Conservation (phyloP, 1,140 invertebrate species). For the Sminthurinus signatus region DNA sequence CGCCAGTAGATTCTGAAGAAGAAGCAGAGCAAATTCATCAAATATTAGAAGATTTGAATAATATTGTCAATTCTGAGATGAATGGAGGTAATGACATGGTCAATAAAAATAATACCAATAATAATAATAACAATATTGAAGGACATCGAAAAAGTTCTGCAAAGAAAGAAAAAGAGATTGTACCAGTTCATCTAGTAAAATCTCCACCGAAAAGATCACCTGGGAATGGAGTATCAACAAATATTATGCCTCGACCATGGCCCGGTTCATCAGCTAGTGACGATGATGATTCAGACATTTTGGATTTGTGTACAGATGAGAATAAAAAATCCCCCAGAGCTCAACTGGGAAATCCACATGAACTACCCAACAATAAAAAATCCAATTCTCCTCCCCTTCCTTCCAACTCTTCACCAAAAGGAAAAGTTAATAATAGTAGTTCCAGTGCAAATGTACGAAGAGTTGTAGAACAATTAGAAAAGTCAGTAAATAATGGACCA, state of each 20-base stretch:
- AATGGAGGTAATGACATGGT: constrained; percentile 2
- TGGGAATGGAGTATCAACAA: neutral
- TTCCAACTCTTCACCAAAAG: neutral
- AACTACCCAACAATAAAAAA: no score
- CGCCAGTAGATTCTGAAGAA: constrained; percentile 39
- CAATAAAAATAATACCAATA: no score
- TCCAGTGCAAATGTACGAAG: constrained; percentile 18
- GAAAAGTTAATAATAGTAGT: neutral
- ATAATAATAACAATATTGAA: no score
- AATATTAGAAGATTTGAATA: constrained; percentile 40
- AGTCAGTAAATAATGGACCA: constrained; percentile 17
- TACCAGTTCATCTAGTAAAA: constrained; percentile 35
- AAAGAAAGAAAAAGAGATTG: constrained; percentile 34
- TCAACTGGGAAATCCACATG: neutral
- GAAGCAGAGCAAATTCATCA: constrained; percentile 41
- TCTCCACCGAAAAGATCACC: constrained; percentile 25
- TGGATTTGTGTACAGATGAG: constrained; percentile 5
- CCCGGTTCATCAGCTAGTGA: constrained; percentile 35
- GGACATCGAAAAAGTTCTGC: neutral
- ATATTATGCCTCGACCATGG: constrained; percentile 28
- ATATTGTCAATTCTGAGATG: constrained; percentile 39
- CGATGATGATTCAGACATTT: constrained; percentile 34
- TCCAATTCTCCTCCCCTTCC: neutral
- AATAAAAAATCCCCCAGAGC: neutral
- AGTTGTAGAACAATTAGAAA: constrained; percentile 34